Evolutionary conservation across 2,113 vertebrate genomes (phyloP).

Genomic region (Tupaia tana): DNA sequence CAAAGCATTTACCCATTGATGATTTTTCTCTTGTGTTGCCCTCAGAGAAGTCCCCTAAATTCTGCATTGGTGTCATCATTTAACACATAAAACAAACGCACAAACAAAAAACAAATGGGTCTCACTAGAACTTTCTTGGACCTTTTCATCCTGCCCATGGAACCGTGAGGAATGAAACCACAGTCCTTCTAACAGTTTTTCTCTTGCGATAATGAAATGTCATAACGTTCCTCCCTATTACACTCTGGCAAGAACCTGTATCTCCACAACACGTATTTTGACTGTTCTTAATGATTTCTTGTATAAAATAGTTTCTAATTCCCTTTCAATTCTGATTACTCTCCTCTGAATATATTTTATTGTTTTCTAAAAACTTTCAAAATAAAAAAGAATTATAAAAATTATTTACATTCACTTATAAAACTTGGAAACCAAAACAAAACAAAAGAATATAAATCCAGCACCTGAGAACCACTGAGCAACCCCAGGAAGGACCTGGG

Average conservation of each 20-base stretch:
- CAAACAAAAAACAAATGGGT: not conserved
- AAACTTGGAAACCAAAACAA: not conserved
- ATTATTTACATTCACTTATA: not conserved
- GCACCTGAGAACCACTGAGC: not conserved
- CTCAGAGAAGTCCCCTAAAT: not conserved
- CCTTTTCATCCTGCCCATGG: not conserved
- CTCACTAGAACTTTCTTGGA: not conserved
- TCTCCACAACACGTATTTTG: not conserved
- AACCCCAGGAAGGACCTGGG: no score
- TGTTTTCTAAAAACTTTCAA: not conserved
- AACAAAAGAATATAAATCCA: not conserved
- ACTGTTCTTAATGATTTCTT: not conserved
- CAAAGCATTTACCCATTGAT: not conserved
- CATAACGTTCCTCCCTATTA: not conserved
- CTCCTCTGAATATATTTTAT: not conserved
- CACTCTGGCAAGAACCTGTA: not conserved
- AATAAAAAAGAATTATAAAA: not conserved
- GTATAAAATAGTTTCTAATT: not conserved
- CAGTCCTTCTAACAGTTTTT: rapidly evolving
- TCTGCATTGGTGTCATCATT: not conserved
- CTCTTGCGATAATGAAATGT: not conserved
- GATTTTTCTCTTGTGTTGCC: no score
- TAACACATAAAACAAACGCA: not conserved
- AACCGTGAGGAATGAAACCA: not conserved
- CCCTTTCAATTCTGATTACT: not conserved